Base-by-base conservation (phyloP, 2,113 vertebrate species). In the Tachysurus fulvidraco region DNA sequence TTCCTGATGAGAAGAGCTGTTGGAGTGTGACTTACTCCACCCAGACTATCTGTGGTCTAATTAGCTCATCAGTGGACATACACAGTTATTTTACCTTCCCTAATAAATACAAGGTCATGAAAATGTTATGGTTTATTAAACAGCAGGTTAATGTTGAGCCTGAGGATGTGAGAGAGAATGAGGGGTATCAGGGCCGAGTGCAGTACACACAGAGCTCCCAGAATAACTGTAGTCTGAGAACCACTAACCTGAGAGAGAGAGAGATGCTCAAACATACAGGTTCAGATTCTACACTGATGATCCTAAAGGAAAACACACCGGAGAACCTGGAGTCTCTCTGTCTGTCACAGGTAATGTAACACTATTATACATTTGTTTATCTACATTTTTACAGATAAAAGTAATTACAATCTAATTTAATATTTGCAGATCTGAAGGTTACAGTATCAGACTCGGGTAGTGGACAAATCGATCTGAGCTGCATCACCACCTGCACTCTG, bases 291-390 rank as follows among this genome's bases (percentile, higher is more conserved):
- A 21, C 57, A 87, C 86, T 50, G 17, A 8, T 46, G n/a, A n/a
- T n/a, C 46, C 46, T 46, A 46, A 3, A 16, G 36, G 17, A 1
- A n/a, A 73, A 25, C 65, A 23, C 54, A 52, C 44, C 36, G 69
- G 80, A 1, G 1, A 69, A 59, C 77, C 28, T 28, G 77, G 85
- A 86, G 77, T 86, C 52, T 7, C 52, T 60, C 62, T 86, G 30
- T 44, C 85, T 86, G 85, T 86, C 17, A 86, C 85, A 80, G 85
- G 85, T 86, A 80, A 65, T 62, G 41, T 52, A 14, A 60, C 36
- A 50, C 5, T 0, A 9, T 7, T 74, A 21, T 74, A 19, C 14
- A 44, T 44, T 44, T 74, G 5, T 6, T 54, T 21, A 41, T 23
- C 1, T 52, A 10, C 46, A n/a, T n/a, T n/a, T n/a, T n/a, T n/a